phyloP scores from a whole-genome alignment of 1,140 invertebrate genomes.

The Drosophila watanabei region DNA sequence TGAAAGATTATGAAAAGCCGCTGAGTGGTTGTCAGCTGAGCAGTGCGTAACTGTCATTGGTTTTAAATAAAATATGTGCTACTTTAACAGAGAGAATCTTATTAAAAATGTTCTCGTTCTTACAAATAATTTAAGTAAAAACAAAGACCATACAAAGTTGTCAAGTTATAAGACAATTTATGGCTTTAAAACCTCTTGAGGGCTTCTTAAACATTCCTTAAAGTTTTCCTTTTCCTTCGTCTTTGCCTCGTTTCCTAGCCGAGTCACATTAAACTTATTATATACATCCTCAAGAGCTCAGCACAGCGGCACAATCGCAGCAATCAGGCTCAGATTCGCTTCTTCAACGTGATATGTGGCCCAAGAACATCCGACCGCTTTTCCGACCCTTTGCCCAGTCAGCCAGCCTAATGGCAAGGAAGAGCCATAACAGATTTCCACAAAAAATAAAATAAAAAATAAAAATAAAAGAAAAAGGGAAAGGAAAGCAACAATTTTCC shows the following conservation, averaged over 20 bases:
- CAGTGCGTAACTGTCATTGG: slow-evolving; percentile 3
- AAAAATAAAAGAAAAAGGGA: slow-evolving; percentile 1
- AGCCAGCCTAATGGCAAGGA: slow-evolving; percentile 33
- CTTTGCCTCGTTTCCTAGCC: neutral
- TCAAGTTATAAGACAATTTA: neutral
- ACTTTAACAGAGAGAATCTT: neutral
- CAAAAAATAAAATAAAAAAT: slow-evolving; percentile 3
- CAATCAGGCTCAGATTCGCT: slow-evolving; percentile 42
- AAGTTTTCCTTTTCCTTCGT: neutral
- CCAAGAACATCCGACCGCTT: slow-evolving; percentile 38
- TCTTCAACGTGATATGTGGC: slow-evolving; percentile 37
- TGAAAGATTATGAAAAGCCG: slow-evolving; percentile 40
- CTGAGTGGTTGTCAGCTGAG: slow-evolving; percentile 33
- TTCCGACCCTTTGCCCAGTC: slow-evolving; percentile 57
- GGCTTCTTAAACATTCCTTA: neutral
- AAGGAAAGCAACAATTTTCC: slow-evolving; percentile 52
- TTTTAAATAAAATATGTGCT: slow-evolving; percentile 24
- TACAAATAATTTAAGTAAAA: no score
- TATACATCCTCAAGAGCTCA: neutral
- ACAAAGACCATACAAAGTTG: neutral
- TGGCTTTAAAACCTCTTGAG: neutral
- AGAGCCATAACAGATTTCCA: slow-evolving; percentile 31
- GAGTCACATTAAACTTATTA: slow-evolving; percentile 13
- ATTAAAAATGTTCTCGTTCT: neutral
- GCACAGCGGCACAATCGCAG: slow-evolving; percentile 37